Conservation (phyloP, 2,797 vertebrate species). For the Nothura maculosa region DNA sequence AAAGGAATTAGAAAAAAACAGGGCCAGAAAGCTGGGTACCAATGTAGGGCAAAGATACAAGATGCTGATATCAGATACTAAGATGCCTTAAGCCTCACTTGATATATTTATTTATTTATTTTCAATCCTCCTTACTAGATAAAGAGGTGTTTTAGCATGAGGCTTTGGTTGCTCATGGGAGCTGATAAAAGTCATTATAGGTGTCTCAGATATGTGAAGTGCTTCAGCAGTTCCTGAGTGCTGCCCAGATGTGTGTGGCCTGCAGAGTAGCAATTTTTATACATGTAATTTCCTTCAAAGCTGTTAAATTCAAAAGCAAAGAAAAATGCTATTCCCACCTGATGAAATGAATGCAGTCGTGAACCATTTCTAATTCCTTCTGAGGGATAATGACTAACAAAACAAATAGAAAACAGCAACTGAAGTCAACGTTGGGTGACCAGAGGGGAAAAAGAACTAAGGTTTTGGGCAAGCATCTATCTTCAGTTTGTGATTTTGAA, state of each 20-base stretch:
- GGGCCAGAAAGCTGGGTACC: neutral
- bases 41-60: neutral
- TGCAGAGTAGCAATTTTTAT: neutral
- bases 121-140: neutral
- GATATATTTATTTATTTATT: neutral
- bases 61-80: neutral
- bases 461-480: neutral
- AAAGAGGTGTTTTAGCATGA: neutral
- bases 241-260: neutral
- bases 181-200: neutral
- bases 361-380: neutral
- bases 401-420: neutral
- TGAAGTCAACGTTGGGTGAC: neutral
- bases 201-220: neutral
- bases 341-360: neutral
- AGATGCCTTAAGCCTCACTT: neutral
- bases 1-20: neutral
- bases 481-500: conserved; percentile 22
- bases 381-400: neutral
- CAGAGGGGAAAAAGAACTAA: neutral
- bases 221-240: neutral
- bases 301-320: neutral
- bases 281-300: conserved; percentile 6
- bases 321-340: neutral
- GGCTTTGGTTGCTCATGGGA: neutral